These are phyloP conservation scores for Coranthus polyacanthus DNA, from an alignment of 2,797 vertebrate species.

Conservation along the genomic window DNA sequence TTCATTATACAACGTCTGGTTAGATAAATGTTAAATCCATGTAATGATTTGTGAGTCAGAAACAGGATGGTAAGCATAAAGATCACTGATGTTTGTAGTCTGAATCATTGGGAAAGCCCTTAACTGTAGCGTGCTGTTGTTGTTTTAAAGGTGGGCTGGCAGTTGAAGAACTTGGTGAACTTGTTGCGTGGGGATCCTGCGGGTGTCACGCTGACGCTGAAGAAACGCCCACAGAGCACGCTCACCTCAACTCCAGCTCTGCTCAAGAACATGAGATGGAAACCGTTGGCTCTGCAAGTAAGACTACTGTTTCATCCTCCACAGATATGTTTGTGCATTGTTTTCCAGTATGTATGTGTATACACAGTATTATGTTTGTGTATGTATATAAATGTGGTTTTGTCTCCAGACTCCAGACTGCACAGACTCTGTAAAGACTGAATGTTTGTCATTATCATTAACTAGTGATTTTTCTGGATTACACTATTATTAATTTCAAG, in stretches of 20 bases:
- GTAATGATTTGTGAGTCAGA: too few relatives aligned
- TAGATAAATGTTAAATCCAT: too few relatives aligned
- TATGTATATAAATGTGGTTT: constrained; percentile 50
- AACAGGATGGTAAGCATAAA: too few relatives aligned
- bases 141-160: constrained; percentile 91
- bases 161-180: constrained; percentile 93
- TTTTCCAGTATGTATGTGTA: constrained; percentile 32
- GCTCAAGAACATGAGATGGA: constrained; percentile 95
- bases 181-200: constrained; percentile 91
- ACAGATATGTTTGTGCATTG: constrained; percentile 20
- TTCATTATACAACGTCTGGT: too few relatives aligned
- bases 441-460: too few relatives aligned
- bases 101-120: constrained; percentile 14
- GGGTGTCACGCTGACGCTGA: constrained; percentile 92
- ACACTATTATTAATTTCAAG: too few relatives aligned
- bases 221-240: constrained; percentile 94
- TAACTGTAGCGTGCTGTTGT: constrained; percentile 14
- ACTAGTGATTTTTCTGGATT: too few relatives aligned
- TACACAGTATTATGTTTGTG: constrained; percentile 16
- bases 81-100: too few relatives aligned
- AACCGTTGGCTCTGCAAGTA: constrained; percentile 93
- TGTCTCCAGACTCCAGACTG: constrained; percentile 22
- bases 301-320: constrained; percentile 22
- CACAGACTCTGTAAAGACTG: neutral
- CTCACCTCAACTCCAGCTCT: constrained; percentile 92